Evolutionary conservation across 2,797 vertebrate genomes (phyloP).

Genomic region (Morus bassanus): DNA sequence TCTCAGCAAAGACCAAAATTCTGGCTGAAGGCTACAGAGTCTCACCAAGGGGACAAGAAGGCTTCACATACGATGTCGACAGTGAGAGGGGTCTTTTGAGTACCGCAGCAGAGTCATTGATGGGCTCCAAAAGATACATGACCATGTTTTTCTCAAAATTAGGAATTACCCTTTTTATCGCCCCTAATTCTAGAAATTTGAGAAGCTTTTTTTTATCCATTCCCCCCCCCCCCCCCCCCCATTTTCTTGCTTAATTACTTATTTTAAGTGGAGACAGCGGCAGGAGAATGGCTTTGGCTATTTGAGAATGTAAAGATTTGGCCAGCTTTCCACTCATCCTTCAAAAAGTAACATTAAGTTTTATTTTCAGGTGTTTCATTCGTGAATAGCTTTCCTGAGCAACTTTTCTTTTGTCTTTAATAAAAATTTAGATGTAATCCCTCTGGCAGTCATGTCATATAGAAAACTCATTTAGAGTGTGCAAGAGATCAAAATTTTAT

Average conservation of each 20-base stretch:
- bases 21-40: not conserved
- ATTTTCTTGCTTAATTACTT: not conserved
- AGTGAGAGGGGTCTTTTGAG: not conserved
- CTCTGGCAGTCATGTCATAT: not conserved
- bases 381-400: not conserved
- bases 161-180: not conserved
- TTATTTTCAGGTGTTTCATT: not conserved
- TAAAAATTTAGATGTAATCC: constrained; percentile 33
- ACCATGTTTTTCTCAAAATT: not conserved
- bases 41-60: not conserved
- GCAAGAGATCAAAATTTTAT: constrained; percentile 2
- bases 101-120: not conserved
- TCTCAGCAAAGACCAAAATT: not conserved
- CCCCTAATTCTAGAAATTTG: not conserved
- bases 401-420: constrained; percentile 34
- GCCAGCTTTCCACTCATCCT: not conserved
- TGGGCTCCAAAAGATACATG: not conserved
- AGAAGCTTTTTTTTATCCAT: not conserved
- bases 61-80: not conserved
- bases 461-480: constrained; percentile 27
- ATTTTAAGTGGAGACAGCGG: not conserved
- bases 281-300: not conserved
- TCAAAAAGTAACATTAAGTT: not conserved
- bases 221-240: too few species aligned
- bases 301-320: not conserved